These are phyloP conservation scores for Eulemur coronatus DNA, from an alignment of 2,797 vertebrate genomes.

Conservation along the genomic window DNA sequence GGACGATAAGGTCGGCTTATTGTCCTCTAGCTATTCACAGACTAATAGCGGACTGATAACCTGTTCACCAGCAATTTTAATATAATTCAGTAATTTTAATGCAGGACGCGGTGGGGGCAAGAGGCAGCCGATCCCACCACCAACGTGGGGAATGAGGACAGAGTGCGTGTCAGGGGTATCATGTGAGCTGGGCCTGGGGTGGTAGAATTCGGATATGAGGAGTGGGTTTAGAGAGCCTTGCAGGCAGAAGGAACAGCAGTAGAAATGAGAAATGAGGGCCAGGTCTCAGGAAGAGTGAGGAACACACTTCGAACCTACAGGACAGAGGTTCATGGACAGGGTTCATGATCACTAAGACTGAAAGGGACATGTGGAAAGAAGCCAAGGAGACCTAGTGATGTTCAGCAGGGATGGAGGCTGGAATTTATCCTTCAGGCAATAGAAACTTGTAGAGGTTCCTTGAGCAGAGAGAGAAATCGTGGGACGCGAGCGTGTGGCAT, in stretches of 20 bases:
- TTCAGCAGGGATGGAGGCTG: not conserved
- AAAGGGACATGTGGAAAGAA: not conserved
- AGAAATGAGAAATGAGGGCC: not conserved
- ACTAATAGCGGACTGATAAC: not conserved
- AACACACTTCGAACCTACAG: not conserved
- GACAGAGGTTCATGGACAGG: not conserved
- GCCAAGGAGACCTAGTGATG: not conserved
- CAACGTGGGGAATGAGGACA: not conserved
- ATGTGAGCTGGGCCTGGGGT: not conserved
- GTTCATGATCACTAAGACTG: not conserved
- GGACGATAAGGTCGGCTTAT: not conserved
- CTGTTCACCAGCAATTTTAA: slow-evolving; percentile 16
- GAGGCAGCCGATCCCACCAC: not conserved
- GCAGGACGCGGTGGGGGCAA: not conserved
- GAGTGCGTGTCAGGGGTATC: not conserved
- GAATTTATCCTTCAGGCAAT: not conserved
- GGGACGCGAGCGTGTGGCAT: not conserved
- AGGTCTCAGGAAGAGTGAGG: not conserved
- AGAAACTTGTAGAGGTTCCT: not conserved
- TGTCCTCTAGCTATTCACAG: not conserved
- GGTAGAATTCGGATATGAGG: not conserved
- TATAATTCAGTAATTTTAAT: not conserved
- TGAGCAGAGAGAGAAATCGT: not conserved
- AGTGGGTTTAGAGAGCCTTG: not conserved
- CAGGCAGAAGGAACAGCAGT: not conserved